Evolutionary conservation across 1,140 invertebrate species (phyloP).

Genomic region (Scaptodrosophila lebanonensis): DNA sequence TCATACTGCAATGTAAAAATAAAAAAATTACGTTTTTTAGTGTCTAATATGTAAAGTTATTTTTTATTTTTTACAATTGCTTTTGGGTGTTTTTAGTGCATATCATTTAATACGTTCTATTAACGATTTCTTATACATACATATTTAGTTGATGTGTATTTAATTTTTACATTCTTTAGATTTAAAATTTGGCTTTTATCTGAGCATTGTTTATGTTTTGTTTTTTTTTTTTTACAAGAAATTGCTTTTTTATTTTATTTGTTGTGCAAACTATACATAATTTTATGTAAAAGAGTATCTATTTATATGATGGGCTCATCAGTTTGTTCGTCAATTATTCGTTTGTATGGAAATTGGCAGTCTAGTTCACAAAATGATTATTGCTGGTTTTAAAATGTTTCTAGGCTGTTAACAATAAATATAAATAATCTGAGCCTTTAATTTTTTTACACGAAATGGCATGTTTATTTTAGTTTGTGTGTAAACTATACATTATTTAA

Average conservation of each 20-base stretch:
- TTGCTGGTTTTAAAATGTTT: too few relatives aligned
- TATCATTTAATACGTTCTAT: slow-evolving; percentile 19
- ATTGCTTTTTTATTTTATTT: slow-evolving; percentile 21
- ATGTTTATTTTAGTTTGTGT: slow-evolving; percentile 21
- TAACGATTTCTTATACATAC: slow-evolving; percentile 26
- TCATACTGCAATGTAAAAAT: too few relatives aligned
- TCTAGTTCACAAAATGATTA: too few relatives aligned
- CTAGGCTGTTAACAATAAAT: too few relatives aligned
- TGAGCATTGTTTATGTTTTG: slow-evolving; percentile 47
- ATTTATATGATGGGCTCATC: slow-evolving; percentile 2
- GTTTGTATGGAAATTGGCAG: too few relatives aligned
- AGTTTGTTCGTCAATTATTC: too few relatives aligned
- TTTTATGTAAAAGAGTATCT: slow-evolving; percentile 20
- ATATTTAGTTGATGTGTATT: slow-evolving; percentile 35
- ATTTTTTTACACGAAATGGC: slow-evolving; percentile 55
- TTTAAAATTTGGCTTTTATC: slow-evolving; percentile 69
- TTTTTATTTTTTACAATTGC: slow-evolving; percentile 56
- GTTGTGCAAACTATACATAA: slow-evolving; percentile 49
- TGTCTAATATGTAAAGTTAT: slow-evolving; percentile 30
- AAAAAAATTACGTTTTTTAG: neutral
- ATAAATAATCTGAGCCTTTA: too few relatives aligned
- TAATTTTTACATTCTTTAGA: slow-evolving; percentile 57
- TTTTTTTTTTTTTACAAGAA: slow-evolving; percentile 51
- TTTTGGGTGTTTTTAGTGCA: slow-evolving; percentile 38
- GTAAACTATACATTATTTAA: slow-evolving; percentile 47